These are phyloP conservation scores for Eucera pruinosa DNA, from an alignment of 2,888 invertebrate species.

Conservation along the genomic window DNA sequence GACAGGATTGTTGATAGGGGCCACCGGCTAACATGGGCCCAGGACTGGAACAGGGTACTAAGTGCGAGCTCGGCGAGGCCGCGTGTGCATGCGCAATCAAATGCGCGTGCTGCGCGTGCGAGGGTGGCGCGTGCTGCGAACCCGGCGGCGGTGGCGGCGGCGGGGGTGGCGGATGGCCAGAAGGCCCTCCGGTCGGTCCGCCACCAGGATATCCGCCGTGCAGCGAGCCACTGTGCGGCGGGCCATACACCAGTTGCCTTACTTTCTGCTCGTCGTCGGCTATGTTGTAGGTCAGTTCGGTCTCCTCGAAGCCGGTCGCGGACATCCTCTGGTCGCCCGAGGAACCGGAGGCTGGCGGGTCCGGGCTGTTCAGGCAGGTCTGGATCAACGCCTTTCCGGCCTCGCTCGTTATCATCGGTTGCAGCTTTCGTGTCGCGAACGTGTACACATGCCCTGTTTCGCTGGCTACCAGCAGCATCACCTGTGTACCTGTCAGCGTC, in stretches of 20 bases:
- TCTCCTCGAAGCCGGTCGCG: slow-evolving; percentile 99
- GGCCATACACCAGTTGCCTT: slow-evolving; percentile 96
- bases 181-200: slow-evolving; percentile 72
- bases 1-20: slow-evolving; percentile 87
- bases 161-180: slow-evolving; percentile 84
- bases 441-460: slow-evolving; percentile 99
- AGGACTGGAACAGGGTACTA: slow-evolving; percentile 88
- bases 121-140: slow-evolving; percentile 85
- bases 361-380: slow-evolving; percentile 98
- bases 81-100: slow-evolving; percentile 87
- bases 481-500: slow-evolving; percentile 99
- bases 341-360: slow-evolving; percentile 89
- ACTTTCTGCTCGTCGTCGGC: slow-evolving; percentile 98
- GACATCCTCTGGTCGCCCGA: slow-evolving; percentile 98
- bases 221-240: slow-evolving; percentile 88
- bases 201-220: slow-evolving; percentile 82
- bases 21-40: slow-evolving; percentile 89
- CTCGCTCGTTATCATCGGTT: slow-evolving; percentile 99
- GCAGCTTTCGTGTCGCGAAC: slow-evolving; percentile 98
- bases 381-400: slow-evolving; percentile 99
- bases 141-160: slow-evolving; percentile 86
- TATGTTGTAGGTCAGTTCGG: slow-evolving; percentile 98
- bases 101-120: slow-evolving; percentile 87
- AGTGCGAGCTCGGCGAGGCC: slow-evolving; percentile 84
- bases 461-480: slow-evolving; percentile 99